Percentiles rank a stretch among this genome's conserved stretches.
Evolutionary conservation across 2,888 invertebrate genomes (phyloP).

Genomic region (Atethmia centrago): DNA sequence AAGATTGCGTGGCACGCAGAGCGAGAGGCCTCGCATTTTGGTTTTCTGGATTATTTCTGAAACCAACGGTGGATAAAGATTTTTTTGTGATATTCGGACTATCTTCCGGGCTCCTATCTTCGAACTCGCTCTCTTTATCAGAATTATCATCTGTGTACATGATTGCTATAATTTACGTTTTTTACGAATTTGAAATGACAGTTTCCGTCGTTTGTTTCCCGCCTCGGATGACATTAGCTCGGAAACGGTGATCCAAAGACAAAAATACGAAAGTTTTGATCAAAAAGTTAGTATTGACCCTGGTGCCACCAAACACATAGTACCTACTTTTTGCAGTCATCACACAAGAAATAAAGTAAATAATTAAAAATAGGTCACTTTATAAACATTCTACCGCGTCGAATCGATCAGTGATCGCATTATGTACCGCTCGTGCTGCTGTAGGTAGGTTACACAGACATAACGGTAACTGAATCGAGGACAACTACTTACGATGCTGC

Average conservation of each 20-base stretch:
- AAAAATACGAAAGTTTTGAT: constrained; percentile 22
- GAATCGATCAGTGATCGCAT: constrained; percentile 72
- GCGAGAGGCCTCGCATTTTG: constrained; percentile 81
- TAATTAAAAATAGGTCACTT: constrained; percentile 66
- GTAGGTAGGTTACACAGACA: constrained; percentile 59
- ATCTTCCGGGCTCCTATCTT: constrained; percentile 80
- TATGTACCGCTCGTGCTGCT: constrained; percentile 62
- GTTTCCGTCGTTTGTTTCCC: constrained; percentile 76
- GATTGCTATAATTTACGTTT: constrained; percentile 69
- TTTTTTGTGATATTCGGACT: constrained; percentile 84
- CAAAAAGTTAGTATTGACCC: constrained; percentile 36
- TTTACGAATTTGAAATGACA: constrained; percentile 71
- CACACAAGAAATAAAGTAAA: constrained; percentile 24
- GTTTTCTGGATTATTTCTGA: constrained; percentile 81
- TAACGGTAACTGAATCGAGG: constrained; percentile 73
- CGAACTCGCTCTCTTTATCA: constrained; percentile 85
- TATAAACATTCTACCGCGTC: constrained; percentile 71
- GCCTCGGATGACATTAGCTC: constrained; percentile 57
- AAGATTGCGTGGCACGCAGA: constrained; percentile 86
- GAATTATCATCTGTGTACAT: constrained; percentile 87
- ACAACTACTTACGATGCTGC: constrained; percentile 61
- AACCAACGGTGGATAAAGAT: constrained; percentile 85
- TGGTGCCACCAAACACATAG: background rate
- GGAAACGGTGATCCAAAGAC: constrained; percentile 44
- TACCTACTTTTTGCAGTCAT: background rate